Evolutionary conservation across 1,140 invertebrate species (phyloP).

Genomic region (Drosophila sp.): DNA sequence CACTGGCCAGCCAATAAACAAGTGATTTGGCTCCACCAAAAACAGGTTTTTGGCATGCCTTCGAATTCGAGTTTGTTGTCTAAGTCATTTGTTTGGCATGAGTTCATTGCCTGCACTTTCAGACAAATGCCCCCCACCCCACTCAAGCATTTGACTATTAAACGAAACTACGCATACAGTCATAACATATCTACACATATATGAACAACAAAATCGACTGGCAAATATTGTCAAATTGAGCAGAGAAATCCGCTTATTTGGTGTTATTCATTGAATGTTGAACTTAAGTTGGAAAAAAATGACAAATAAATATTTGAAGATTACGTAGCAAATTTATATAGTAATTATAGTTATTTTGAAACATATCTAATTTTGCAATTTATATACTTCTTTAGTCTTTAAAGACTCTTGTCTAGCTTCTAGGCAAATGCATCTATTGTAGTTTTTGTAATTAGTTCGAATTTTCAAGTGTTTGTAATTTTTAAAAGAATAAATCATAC

Average conservation of each 20-base stretch:
- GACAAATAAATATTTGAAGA: too few relatives aligned
- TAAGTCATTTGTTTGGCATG: slow-evolving; percentile 75
- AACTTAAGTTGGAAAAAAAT: too few relatives aligned
- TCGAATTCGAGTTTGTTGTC: slow-evolving; percentile 66
- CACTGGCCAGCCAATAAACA: slow-evolving; percentile 40
- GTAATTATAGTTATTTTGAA: too few relatives aligned
- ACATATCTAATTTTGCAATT: too few relatives aligned
- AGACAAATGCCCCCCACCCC: slow-evolving; percentile 20
- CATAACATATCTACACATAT: not conserved
- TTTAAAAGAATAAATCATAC: too few relatives aligned
- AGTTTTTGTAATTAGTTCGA: too few relatives aligned
- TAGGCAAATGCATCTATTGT: too few relatives aligned
- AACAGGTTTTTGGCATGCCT: slow-evolving; percentile 64
- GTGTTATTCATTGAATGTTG: too few relatives aligned
- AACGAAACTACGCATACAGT: slow-evolving; percentile 1
- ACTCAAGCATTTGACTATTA: slow-evolving; percentile 40
- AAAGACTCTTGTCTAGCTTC: too few relatives aligned
- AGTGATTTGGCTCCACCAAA: slow-evolving; percentile 56
- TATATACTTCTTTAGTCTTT: too few relatives aligned
- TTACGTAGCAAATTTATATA: too few relatives aligned
- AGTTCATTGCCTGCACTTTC: slow-evolving; percentile 66
- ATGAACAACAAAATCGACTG: not conserved
- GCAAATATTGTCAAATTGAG: not conserved
- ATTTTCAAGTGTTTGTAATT: too few relatives aligned
- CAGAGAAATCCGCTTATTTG: not conserved